Evolutionary conservation across 2,113 vertebrate genomes (phyloP).

Genomic region (Lathamus discolor): DNA sequence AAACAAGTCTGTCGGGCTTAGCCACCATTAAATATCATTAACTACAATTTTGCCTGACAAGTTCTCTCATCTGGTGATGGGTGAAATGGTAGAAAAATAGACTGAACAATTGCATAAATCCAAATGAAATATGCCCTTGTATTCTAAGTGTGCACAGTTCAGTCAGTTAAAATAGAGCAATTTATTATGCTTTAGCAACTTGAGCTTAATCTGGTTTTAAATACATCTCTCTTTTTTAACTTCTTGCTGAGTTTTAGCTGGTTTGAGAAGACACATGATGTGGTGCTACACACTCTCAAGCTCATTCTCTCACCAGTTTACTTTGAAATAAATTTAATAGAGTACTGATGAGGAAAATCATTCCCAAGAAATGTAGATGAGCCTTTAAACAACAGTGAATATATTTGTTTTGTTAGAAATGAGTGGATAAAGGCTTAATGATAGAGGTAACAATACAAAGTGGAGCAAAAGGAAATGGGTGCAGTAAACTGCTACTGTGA

Average conservation of each 20-base stretch:
- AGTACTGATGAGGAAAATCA: slow-evolving; percentile 43
- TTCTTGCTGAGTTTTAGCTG: slow-evolving; percentile 60
- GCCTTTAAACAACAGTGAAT: slow-evolving; percentile 45
- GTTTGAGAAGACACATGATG: slow-evolving; percentile 58
- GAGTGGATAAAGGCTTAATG: slow-evolving; percentile 33
- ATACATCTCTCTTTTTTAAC: slow-evolving; percentile 57
- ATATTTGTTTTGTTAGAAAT: slow-evolving; percentile 61
- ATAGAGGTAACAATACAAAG: neutral
- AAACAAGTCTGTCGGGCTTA: slow-evolving; percentile 61
- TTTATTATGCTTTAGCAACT: slow-evolving; percentile 67
- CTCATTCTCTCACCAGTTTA: slow-evolving; percentile 10
- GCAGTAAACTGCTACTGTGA: neutral
- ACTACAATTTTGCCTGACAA: slow-evolving; percentile 73
- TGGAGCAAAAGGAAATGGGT: neutral
- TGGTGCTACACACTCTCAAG: slow-evolving; percentile 11
- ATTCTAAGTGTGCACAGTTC: slow-evolving; percentile 66
- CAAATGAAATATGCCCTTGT: slow-evolving; percentile 70
- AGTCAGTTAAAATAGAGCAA: slow-evolving; percentile 70
- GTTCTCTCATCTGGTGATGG: slow-evolving; percentile 68
- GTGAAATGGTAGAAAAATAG: slow-evolving; percentile 64
- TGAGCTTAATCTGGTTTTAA: slow-evolving; percentile 70
- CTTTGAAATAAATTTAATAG: slow-evolving; percentile 62
- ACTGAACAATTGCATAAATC: slow-evolving; percentile 68
- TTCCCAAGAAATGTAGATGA: slow-evolving; percentile 50
- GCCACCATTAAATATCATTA: slow-evolving; percentile 74